These are phyloP conservation scores for Scotopteryx bipunctaria DNA, from an alignment of 2,888 invertebrate genomes.

Conservation along the genomic window DNA sequence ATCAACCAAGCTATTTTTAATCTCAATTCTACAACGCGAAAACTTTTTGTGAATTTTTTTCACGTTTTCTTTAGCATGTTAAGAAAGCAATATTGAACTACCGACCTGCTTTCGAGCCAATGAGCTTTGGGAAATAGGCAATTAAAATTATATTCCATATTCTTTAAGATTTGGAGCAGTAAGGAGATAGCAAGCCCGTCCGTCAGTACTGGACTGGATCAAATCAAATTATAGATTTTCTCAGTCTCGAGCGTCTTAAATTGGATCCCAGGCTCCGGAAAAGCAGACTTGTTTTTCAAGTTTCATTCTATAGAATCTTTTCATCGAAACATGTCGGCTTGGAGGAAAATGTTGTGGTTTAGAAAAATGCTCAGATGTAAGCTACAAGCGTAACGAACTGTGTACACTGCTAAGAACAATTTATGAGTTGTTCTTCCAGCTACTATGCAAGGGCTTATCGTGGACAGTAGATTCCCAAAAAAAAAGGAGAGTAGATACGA, in stretches of 20 bases:
- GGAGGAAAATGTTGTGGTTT: conserved; percentile 12
- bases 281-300: conserved; percentile 24
- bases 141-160: too few relatives aligned
- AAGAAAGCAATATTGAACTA: conserved; percentile 27
- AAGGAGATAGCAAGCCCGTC: conserved; percentile 1
- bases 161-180: not conserved
- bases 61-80: conserved; percentile 21
- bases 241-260: conserved; percentile 18
- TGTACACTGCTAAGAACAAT: too few relatives aligned
- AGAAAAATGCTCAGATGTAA: not conserved
- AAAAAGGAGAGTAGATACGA: too few relatives aligned
- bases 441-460: too few relatives aligned
- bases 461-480: too few relatives aligned
- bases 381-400: not conserved
- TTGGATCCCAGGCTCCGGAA: conserved; percentile 19
- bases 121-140: conserved; percentile 23
- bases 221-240: conserved; percentile 26
- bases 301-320: conserved; percentile 21
- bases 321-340: conserved; percentile 5
- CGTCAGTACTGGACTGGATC: conserved; percentile 6
- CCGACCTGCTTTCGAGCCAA: conserved; percentile 24
- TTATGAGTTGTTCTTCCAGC: too few relatives aligned
- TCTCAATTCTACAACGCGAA: conserved; percentile 24
- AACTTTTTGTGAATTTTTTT: conserved; percentile 23
- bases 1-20: conserved; percentile 29